Evolutionary conservation across 2,797 vertebrate genomes (phyloP).

Genomic region (Ctenopoma multispine): DNA sequence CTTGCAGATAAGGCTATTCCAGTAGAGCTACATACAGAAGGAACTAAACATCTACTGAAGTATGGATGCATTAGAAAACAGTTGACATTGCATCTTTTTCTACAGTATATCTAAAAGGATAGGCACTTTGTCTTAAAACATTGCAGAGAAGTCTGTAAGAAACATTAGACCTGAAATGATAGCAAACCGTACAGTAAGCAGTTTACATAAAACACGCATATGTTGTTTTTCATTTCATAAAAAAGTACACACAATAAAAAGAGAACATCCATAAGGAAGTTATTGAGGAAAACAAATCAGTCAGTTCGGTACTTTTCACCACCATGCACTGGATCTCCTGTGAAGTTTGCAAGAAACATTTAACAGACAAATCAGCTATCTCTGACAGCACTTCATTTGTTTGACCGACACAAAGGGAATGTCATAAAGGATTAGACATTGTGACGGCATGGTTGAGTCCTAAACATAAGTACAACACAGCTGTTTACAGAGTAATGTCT

Average conservation of each 20-base stretch:
- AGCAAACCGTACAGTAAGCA: constrained; percentile 78
- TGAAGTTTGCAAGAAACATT: constrained; percentile 55
- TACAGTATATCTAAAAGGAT: constrained; percentile 89
- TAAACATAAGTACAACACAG: constrained; percentile 54
- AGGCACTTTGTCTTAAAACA: constrained; percentile 96
- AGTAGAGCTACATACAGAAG: constrained; percentile 69
- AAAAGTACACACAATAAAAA: constrained; percentile 85
- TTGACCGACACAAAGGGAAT: constrained; percentile 65
- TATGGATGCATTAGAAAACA: constrained; percentile 81
- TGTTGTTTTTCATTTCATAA: constrained; percentile 80
- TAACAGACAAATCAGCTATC: constrained; percentile 57
- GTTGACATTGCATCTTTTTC: constrained; percentile 84
- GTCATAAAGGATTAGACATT: constrained; percentile 64
- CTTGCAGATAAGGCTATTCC: constrained; percentile 76
- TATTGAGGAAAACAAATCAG: constrained; percentile 78
- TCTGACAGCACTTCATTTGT: constrained; percentile 39
- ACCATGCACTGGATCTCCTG: constrained; percentile 53
- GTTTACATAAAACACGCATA: constrained; percentile 75
- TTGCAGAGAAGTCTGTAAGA: constrained; percentile 87
- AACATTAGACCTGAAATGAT: constrained; percentile 86
- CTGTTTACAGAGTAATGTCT: constrained; percentile 52
- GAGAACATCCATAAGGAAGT: constrained; percentile 78
- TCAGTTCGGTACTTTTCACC: constrained; percentile 47
- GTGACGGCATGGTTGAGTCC: constrained; percentile 68
- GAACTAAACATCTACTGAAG: constrained; percentile 63